Evolutionary conservation across 2,113 vertebrate genomes (phyloP).

Genomic region (Pachypanchax playfairii): DNA sequence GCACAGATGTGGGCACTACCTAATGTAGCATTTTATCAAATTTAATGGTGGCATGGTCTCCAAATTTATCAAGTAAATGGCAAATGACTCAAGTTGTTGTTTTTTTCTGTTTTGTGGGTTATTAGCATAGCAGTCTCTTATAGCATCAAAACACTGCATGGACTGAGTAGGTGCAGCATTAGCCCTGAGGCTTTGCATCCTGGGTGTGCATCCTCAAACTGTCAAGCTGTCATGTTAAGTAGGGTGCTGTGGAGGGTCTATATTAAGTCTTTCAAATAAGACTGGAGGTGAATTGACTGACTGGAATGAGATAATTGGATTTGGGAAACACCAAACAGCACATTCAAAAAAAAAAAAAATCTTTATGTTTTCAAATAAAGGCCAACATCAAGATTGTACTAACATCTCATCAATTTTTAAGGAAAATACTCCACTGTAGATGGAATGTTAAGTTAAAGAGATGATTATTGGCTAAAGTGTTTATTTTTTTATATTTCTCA

Average conservation of each 20-base stretch:
- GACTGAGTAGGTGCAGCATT: slow-evolving; percentile 43
- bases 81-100: slow-evolving; percentile 24
- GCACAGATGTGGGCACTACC: slow-evolving; percentile 37
- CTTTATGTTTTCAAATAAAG: background rate
- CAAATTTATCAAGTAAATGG: slow-evolving; percentile 36
- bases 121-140: slow-evolving; percentile 32
- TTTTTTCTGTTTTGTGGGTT: slow-evolving; percentile 28
- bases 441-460: no score
- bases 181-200: slow-evolving; percentile 39
- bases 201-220: slow-evolving; percentile 57
- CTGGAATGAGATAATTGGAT: slow-evolving; percentile 6
- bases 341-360: no score
- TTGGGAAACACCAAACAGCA: slow-evolving; percentile 17
- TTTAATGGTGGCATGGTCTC: slow-evolving; percentile 29
- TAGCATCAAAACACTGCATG: slow-evolving; percentile 27
- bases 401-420: background rate
- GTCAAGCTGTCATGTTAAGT: slow-evolving; percentile 59
- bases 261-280: slow-evolving; percentile 28
- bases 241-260: slow-evolving; percentile 30
- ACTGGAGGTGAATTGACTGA: slow-evolving; percentile 4
- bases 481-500: no score
- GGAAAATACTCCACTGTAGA: background rate
- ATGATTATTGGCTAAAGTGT: no score
- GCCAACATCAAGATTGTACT: background rate
- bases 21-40: slow-evolving; percentile 41